Conservation (phyloP, 2,888 invertebrate genomes). For the Megastigmus dorsalis region DNA sequence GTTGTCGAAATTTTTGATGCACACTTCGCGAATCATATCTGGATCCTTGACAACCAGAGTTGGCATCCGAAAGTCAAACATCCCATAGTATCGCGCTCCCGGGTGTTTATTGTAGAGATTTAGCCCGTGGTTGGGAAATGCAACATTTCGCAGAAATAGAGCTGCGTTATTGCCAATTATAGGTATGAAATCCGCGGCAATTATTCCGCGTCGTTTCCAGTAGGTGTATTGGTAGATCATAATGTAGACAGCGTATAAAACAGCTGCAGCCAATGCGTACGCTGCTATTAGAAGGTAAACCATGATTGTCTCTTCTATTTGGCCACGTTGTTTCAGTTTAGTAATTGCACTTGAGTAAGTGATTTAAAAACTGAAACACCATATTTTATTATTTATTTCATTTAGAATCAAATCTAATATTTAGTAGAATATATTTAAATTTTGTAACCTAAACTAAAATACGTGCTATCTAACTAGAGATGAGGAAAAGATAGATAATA, state of each 20-base stretch:
- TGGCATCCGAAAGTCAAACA: conserved; percentile 63
- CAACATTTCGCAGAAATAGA: conserved; percentile 45
- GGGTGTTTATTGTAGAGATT: conserved; percentile 54
- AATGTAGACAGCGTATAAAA: not conserved
- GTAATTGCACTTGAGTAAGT: too few relatives aligned
- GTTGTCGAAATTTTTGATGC: conserved; percentile 64
- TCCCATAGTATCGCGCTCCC: conserved; percentile 58
- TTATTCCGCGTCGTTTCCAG: conserved; percentile 59
- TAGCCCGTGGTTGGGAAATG: conserved; percentile 17
- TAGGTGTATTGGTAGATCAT: conserved; percentile 50
- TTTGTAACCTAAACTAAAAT: too few relatives aligned
- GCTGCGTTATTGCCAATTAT: conserved; percentile 54
- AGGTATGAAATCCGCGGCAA: conserved; percentile 54
- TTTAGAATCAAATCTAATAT: too few relatives aligned
- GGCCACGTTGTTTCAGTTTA: too few relatives aligned
- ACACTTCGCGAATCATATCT: conserved; percentile 66
- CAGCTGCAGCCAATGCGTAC: not conserved
- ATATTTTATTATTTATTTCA: too few relatives aligned
- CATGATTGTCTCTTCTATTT: too few relatives aligned
- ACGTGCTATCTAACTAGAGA: too few relatives aligned
- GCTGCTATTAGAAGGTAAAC: not conserved
- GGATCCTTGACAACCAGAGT: conserved; percentile 65
- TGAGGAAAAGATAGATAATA: too few relatives aligned
- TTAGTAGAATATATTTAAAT: too few relatives aligned
- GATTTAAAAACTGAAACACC: too few relatives aligned